phyloP scores from a whole-genome alignment of 1,140 invertebrate species.

The Polypedilum pembai region DNA sequence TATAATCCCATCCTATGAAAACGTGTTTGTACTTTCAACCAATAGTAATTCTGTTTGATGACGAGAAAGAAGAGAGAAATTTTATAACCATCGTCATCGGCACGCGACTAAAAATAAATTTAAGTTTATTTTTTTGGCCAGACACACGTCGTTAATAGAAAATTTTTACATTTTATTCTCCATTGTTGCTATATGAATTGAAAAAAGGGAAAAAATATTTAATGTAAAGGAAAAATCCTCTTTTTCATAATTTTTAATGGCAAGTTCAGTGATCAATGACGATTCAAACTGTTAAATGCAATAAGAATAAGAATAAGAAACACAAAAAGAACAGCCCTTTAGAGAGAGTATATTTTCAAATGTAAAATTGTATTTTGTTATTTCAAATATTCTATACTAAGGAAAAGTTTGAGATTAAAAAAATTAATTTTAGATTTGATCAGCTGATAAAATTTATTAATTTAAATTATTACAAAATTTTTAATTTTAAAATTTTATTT shows the following conservation, averaged over 20 bases:
- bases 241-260: constrained; percentile 19
- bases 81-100: not conserved
- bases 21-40: not conserved
- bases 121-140: not conserved
- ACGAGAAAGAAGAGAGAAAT: no score
- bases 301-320: no score
- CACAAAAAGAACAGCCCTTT: no score
- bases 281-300: not conserved
- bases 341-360: no score
- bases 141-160: constrained; percentile 16
- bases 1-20: not conserved
- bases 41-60: not conserved
- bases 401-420: no score
- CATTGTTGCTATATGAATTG: not conserved
- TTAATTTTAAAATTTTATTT: no score
- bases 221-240: not conserved
- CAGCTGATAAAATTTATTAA: no score
- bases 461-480: no score
- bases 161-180: constrained; percentile 3
- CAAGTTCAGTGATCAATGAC: not conserved
- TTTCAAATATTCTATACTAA: no score
- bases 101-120: constrained; percentile 12
- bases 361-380: no score
- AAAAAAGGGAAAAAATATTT: not conserved
- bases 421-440: no score